phyloP scores from a whole-genome alignment of 2,888 invertebrate species.

The Meloe dianella region DNA sequence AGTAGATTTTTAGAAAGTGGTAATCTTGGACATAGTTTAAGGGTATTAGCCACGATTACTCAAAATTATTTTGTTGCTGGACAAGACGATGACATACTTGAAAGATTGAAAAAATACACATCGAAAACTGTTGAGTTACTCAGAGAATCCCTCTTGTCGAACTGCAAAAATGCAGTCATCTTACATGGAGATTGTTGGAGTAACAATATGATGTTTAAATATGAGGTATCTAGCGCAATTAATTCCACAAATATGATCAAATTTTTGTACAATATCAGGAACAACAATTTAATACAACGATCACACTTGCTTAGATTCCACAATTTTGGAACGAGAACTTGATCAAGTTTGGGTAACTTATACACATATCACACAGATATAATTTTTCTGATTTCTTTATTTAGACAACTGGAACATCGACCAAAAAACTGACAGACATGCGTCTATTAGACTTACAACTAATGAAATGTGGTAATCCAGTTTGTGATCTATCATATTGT shows the following conservation, averaged over 20 bases:
- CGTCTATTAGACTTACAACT: slow-evolving; percentile 42
- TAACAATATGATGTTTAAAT: slow-evolving; percentile 46
- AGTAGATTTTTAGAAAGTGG: not conserved
- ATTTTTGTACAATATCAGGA: too few relatives aligned
- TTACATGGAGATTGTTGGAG: slow-evolving; percentile 46
- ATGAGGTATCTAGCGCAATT: slow-evolving; percentile 27
- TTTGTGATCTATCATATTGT: slow-evolving; percentile 51
- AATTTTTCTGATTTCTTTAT: too few relatives aligned
- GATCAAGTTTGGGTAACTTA: too few relatives aligned
- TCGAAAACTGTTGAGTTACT: not conserved
- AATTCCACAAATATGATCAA: too few relatives aligned
- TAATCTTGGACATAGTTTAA: not conserved
- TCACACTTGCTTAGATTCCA: too few relatives aligned
- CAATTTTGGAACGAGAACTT: too few relatives aligned
- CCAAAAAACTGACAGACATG: slow-evolving; percentile 11
- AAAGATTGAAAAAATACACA: slow-evolving; percentile 2
- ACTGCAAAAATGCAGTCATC: slow-evolving; percentile 28
- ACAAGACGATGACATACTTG: not conserved
- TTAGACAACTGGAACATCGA: too few relatives aligned
- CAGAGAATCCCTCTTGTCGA: too few relatives aligned
- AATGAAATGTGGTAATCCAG: slow-evolving; percentile 39
- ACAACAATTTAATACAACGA: too few relatives aligned
- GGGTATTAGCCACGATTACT: not conserved
- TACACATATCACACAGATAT: too few relatives aligned
- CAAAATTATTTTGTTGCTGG: not conserved